Base-by-base conservation (phyloP, 2,888 invertebrate genomes). In the Mystacides longicornis region DNA sequence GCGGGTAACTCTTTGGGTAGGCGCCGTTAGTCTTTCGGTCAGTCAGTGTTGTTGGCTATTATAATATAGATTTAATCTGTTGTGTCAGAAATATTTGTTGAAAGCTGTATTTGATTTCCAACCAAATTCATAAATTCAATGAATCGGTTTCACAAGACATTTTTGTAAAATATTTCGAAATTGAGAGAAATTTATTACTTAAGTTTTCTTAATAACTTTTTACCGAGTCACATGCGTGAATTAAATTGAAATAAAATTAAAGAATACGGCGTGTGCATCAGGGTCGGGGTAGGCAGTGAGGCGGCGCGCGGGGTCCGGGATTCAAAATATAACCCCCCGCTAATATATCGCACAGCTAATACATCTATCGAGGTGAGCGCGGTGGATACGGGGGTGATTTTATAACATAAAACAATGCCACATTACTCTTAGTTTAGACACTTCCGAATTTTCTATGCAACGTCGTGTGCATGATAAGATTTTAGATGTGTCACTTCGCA, bases 171-270 rank as follows among this genome's bases (percentile, higher is more conserved):
- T n/a, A 5, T n/a, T 43, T 43, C 43, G 16, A 43, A 43, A 9
- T 11, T n/a, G 5, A n/a, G 20, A 9, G 27, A 23, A 33, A 52
- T 47, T 18, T 52, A 47, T 52, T 23, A 37, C 51, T 23, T 22
- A 16, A 51, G 51, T 45, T 45, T 23, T n/a, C 45, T n/a, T n/a
- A n/a, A n/a, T n/a, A n/a, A n/a, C n/a, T n/a, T n/a, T n/a, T n/a
- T n/a, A n/a, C 14, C 37, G 16, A 37, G 14, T 56, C 57, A 58
- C 56, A 56, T 58, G 56, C 57, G 55, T 58, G 57, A 47, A 52
- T 55, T 46, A 57, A 60, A 60, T 55, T 48, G 49, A 53, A 60
- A 60, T 60, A 60, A 60, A 60, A 60, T 58, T 60, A 60, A 60
- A 60, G 54, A 57, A 57, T 53, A 57, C 46, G 46, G 52, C 52